A percentile compares a stretch with the other conserved stretches of the same genome.
Evolutionary conservation across 2,888 invertebrate species (phyloP).

Genomic region (Colletes collaris): DNA sequence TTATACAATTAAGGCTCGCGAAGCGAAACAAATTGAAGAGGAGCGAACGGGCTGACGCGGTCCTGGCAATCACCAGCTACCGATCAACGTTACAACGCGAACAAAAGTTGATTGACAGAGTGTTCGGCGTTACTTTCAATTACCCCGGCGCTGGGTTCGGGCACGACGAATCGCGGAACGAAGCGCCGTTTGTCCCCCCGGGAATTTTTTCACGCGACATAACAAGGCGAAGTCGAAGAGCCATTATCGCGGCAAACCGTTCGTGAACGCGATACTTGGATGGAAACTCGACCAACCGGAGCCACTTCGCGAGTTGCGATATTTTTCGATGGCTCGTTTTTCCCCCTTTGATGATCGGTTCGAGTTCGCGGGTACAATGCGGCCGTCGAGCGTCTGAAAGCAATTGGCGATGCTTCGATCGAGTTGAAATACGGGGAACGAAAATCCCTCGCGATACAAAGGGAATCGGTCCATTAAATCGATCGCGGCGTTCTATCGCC

Average conservation of each 20-base stretch:
- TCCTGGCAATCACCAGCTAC: too few relatives aligned
- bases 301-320: not conserved
- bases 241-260: constrained; percentile 24
- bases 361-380: not conserved
- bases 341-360: not conserved
- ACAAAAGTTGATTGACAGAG: not conserved
- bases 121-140: constrained; percentile 25
- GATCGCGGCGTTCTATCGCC: not conserved
- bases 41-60: too few relatives aligned
- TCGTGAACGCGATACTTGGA: constrained; percentile 17
- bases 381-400: not conserved
- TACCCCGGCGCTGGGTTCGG: not conserved
- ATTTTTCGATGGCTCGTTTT: not conserved
- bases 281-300: not conserved
- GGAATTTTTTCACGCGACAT: constrained; percentile 11
- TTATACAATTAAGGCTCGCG: too few relatives aligned
- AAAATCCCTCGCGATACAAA: not conserved
- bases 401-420: not conserved
- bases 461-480: not conserved
- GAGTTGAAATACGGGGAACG: not conserved
- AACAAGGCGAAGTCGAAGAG: constrained; percentile 16
- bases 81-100: constrained; percentile 1
- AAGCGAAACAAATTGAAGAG: too few relatives aligned
- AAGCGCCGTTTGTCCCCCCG: not conserved
- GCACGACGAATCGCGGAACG: not conserved